Evolutionary conservation across 2,113 vertebrate genomes (phyloP), one percentile per base, ranked within the genome.

Genomic region (Archocentrus centrarchus): DNA sequence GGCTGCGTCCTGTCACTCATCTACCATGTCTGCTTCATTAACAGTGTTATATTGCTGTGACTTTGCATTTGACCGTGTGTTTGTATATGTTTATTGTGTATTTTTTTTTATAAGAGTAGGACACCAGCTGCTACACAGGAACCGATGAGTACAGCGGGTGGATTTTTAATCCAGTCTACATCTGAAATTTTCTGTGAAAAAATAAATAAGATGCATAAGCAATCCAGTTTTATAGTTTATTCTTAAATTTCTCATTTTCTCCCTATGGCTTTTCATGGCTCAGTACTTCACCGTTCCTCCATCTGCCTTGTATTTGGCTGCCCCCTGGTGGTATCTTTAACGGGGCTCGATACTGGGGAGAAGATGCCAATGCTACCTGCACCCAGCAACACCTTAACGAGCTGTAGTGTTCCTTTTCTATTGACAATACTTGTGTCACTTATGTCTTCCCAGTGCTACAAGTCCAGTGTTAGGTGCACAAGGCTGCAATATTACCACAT

Each of bases 231-330:
- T 81, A 79, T 81, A 84, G 53, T 22, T 83, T 76, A 22, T 35
- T 80, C 50, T 58, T 66, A 18, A 60, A 44, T 22, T 44, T 84
- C 5, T 79, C 55, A 64, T 75, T 85, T 70, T 73, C 57, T 89
- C 47, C 77, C 41, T 80, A 32, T 62, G 63, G 53, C 80, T 89
- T 41, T 75, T 87, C 18, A 30, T 61, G 75, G 76, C 73, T 86
- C 85, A 73, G 57, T 64, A 17, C 44, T 85, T 64, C 80, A 81
- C 41, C 62, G 4, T 39, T 80, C 59, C 79, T 83, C 24, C 60
- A 64, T 70, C 79, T 94, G 84, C 90, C 91, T 93, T 93, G 92
- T 86, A 81, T 60, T 75, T 86, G 89, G 86, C 89, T 91, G 94
- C 92, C 93, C 93, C 79, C 94, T 93, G 66, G 86, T 92, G 94